Percentiles rank a stretch among this genome's conserved stretches.
Conservation (phyloP, 2,113 vertebrate species). For the Gavialis gangeticus region DNA sequence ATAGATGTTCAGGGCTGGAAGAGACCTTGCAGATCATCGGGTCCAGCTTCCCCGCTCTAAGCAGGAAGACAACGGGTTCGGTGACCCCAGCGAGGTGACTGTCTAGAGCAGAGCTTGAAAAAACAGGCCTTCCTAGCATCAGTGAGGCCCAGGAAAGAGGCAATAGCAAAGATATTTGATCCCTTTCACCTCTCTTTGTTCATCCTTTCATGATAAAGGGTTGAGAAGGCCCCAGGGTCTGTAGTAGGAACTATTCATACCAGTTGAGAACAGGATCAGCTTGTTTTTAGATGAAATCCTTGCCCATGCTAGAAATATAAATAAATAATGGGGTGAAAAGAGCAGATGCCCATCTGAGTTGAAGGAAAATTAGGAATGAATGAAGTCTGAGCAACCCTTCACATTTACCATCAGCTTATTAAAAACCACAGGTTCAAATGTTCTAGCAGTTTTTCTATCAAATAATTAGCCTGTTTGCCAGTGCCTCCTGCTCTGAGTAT, state of each 20-base stretch:
- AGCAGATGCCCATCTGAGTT: background rate
- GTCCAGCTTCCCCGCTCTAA: too few relatives aligned
- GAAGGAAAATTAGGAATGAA: background rate
- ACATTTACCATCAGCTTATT: background rate
- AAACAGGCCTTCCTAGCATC: background rate
- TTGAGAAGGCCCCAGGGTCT: background rate
- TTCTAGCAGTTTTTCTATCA: background rate
- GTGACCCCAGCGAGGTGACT: background rate
- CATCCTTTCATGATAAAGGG: background rate
- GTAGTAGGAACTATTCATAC: background rate
- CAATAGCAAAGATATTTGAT: background rate
- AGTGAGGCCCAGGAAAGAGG: background rate
- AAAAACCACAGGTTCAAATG: background rate
- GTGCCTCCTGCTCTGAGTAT: background rate
- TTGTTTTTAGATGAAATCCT: background rate
- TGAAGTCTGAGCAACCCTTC: background rate
- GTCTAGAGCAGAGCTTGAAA: background rate
- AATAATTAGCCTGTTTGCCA: background rate
- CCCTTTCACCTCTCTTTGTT: background rate
- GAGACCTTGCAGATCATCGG: too few relatives aligned
- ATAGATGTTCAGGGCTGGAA: too few relatives aligned
- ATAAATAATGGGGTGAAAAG: background rate
- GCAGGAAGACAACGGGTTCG: too few relatives aligned
- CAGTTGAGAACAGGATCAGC: background rate
- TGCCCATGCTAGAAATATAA: background rate